phyloP scores from a whole-genome alignment of 2,888 invertebrate species.

The Amphiduros pacificus region DNA sequence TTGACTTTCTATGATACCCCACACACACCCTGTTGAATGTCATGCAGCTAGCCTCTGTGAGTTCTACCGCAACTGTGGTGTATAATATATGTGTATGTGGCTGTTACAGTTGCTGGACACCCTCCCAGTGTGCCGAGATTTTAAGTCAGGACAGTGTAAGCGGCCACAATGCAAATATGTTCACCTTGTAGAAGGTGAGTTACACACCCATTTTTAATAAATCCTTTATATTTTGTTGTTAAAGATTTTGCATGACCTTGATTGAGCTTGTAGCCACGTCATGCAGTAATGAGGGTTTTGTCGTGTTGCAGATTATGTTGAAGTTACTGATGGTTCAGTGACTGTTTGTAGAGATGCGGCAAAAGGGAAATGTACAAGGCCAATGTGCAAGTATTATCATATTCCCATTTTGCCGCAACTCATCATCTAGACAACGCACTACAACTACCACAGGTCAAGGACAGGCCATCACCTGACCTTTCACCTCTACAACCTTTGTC shows the following conservation, averaged over 20 bases:
- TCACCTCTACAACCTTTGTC: too few relatives aligned
- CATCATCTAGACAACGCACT: neutral
- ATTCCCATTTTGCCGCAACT: slow-evolving; percentile 71
- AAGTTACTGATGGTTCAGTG: slow-evolving; percentile 92
- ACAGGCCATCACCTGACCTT: slow-evolving; percentile 8
- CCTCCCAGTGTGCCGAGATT: slow-evolving; percentile 99
- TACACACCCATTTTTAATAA: neutral
- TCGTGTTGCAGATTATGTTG: slow-evolving; percentile 83
- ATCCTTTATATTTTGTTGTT: neutral
- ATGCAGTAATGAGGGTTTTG: too few relatives aligned
- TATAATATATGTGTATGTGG: too few relatives aligned
- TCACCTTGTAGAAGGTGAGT: slow-evolving; percentile 93
- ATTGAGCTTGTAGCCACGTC: neutral
- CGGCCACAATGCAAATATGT: slow-evolving; percentile 94
- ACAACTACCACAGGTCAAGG: slow-evolving; percentile 12
- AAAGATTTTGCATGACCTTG: neutral
- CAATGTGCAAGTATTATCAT: slow-evolving; percentile 96
- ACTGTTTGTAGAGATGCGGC: slow-evolving; percentile 95
- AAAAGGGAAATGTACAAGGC: slow-evolving; percentile 88
- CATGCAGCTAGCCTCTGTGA: too few relatives aligned
- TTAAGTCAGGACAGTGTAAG: slow-evolving; percentile 95
- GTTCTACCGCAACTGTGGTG: too few relatives aligned
- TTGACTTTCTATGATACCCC: too few relatives aligned
- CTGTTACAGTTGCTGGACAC: slow-evolving; percentile 97
- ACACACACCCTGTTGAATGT: too few relatives aligned